phyloP scores from a whole-genome alignment of 2,797 vertebrate species.

The Karalla daura region DNA sequence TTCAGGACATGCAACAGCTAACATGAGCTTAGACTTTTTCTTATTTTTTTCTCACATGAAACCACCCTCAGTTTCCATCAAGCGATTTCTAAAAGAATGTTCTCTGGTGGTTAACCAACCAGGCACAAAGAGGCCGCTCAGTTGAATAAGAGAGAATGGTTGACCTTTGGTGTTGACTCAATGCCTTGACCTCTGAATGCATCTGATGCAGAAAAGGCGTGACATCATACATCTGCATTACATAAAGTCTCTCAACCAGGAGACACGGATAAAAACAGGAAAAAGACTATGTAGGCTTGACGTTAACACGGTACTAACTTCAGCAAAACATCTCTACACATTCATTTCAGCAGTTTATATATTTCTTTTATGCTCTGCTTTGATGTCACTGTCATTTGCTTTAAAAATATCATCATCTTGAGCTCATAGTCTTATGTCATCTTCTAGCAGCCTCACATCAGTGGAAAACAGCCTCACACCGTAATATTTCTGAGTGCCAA shows the following conservation, averaged over 20 bases:
- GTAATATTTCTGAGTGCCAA: slow-evolving; percentile 13
- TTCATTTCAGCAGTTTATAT: not conserved
- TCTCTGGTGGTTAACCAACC: not conserved
- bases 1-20: no score
- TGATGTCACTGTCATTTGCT: not conserved
- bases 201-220: no score
- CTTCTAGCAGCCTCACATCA: slow-evolving; percentile 23
- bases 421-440: not conserved
- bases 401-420: not conserved
- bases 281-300: not conserved
- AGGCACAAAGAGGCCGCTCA: not conserved
- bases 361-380: not conserved
- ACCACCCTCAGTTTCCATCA: no score
- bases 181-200: not conserved
- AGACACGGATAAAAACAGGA: no score
- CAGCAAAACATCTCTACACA: no score
- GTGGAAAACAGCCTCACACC: not conserved
- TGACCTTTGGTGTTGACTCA: not conserved
- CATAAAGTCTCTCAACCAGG: no score
- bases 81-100: not conserved
- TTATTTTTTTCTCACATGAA: no score
- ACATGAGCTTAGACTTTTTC: no score
- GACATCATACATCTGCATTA: no score
- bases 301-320: not conserved
- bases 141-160: not conserved